These are phyloP conservation scores for Noctilio leporinus DNA, from an alignment of 2,113 vertebrate species.

Conservation along the genomic window DNA sequence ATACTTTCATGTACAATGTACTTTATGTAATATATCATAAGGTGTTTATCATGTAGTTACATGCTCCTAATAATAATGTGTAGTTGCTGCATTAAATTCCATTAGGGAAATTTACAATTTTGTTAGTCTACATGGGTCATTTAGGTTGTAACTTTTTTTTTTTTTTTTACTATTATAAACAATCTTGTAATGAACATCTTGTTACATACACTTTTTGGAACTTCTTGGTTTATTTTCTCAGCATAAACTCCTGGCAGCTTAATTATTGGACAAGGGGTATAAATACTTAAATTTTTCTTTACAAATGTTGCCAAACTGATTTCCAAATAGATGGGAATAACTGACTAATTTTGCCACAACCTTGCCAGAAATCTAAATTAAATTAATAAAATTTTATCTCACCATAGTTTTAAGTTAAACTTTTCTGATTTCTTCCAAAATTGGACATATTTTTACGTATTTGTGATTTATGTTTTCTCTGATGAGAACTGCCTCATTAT, in stretches of 20 bases:
- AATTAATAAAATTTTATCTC: background rate
- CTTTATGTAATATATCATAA: background rate
- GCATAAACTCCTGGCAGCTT: background rate
- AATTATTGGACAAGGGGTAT: background rate
- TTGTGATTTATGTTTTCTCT: slow-evolving; percentile 3
- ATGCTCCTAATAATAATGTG: background rate
- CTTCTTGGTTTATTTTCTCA: slow-evolving; percentile 16
- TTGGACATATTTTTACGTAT: background rate
- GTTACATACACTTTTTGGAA: background rate
- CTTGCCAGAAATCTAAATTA: background rate
- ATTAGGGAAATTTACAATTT: background rate
- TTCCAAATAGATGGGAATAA: background rate
- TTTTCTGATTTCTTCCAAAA: slow-evolving; percentile 16
- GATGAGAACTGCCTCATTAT: background rate
- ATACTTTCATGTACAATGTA: background rate
- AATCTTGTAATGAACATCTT: slow-evolving; percentile 32
- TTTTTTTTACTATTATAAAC: slow-evolving; percentile 17
- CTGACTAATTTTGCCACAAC: background rate
- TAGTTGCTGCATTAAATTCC: background rate
- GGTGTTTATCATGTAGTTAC: background rate
- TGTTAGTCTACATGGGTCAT: background rate
- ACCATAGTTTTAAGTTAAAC: slow-evolving; percentile 5
- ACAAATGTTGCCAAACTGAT: slow-evolving; percentile 2
- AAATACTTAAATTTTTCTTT: slow-evolving; percentile 21
- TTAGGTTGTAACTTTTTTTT: background rate